Conservation (phyloP, 2,113 vertebrate genomes). For the Microtus oregoni region DNA sequence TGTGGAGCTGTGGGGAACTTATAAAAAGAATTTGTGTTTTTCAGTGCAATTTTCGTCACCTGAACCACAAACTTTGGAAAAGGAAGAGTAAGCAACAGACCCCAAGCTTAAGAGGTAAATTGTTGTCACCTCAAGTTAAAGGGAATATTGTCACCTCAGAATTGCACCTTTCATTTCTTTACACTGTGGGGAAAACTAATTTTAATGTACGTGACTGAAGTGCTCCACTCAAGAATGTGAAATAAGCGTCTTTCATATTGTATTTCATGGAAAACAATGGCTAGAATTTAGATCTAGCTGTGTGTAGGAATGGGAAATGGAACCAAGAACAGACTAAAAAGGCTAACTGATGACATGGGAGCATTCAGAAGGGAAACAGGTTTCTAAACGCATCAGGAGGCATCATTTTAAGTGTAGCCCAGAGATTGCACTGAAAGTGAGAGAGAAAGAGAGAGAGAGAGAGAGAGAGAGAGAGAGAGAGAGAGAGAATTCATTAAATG, state of each 20-base stretch:
- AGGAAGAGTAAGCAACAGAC: conserved; percentile 53
- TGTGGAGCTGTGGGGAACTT: conserved; percentile 7
- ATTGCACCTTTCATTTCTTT: conserved; percentile 23
- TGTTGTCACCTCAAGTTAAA: conserved; percentile 42
- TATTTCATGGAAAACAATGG: conserved; percentile 11
- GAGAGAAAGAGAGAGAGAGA: neutral
- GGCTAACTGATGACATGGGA: neutral
- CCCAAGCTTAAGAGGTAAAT: neutral
- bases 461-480: no score
- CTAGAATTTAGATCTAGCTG: conserved; percentile 5
- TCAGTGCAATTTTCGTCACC: conserved; percentile 48
- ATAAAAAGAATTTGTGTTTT: conserved; percentile 58
- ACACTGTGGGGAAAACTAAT: neutral
- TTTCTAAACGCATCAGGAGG: neutral
- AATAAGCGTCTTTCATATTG: neutral
- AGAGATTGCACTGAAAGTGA: neutral
- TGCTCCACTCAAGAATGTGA: neutral
- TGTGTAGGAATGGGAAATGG: neutral
- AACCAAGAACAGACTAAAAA: neutral
- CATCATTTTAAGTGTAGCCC: conserved; percentile 1
- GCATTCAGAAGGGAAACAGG: neutral
- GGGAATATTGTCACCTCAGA: conserved; percentile 20
- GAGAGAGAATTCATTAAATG: neutral
- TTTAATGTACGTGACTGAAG: conserved; percentile 25
- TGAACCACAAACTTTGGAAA: conserved; percentile 59